Conservation (phyloP, 2,113 vertebrate genomes). For the Athene cunicularia region DNA sequence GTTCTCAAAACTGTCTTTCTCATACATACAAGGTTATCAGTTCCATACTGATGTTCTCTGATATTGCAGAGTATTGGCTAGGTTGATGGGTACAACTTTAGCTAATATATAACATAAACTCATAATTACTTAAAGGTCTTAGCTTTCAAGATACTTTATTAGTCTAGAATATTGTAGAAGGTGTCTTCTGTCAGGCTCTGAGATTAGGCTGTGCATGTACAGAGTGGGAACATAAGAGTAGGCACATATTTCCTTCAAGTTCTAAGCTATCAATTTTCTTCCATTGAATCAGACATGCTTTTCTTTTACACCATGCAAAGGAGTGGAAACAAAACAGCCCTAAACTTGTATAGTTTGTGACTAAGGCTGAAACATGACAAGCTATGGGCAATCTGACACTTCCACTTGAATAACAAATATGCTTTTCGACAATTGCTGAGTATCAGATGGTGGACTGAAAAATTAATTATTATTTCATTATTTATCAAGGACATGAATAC, state of each 20-base stretch:
- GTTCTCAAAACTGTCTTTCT: neutral
- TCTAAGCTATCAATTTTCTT: neutral
- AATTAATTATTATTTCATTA: constrained; percentile 35
- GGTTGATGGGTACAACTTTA: neutral
- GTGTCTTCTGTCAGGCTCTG: neutral
- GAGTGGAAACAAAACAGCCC: neutral
- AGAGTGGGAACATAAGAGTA: neutral
- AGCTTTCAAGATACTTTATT: neutral
- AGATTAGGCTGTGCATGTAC: too few relatives aligned
- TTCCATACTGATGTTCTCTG: neutral
- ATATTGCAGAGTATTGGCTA: neutral
- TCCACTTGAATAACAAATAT: constrained; percentile 22
- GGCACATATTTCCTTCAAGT: neutral
- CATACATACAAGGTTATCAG: neutral
- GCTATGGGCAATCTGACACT: neutral
- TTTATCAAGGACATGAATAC: constrained; percentile 20
- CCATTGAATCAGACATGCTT: neutral
- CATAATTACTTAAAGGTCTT: neutral
- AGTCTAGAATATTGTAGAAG: neutral
- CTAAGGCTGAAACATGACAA: neutral
- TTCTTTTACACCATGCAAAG: neutral
- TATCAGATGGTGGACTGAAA: constrained; percentile 31
- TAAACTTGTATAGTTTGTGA: neutral
- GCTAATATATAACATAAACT: accelerated
- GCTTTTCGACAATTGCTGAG: neutral